These are phyloP conservation scores for Globia sparganii DNA, from an alignment of 2,888 invertebrate species.

Conservation along the genomic window DNA sequence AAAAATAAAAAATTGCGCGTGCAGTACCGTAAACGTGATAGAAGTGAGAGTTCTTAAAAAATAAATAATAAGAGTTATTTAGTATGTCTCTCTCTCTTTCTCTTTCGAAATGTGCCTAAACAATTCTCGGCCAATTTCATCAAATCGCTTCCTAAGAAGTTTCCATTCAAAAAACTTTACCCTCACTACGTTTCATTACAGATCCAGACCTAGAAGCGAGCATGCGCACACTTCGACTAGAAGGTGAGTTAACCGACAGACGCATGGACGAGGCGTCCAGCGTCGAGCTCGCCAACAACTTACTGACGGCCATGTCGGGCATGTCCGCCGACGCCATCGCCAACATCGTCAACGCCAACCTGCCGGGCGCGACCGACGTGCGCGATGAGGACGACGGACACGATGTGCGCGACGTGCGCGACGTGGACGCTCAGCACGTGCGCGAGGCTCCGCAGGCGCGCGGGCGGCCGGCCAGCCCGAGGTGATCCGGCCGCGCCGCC, in stretches of 20 bases:
- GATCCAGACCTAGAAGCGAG: constrained; percentile 54
- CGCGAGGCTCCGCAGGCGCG: not conserved
- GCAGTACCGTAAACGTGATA: not conserved
- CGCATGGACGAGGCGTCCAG: constrained; percentile 64
- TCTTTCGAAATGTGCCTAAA: not conserved
- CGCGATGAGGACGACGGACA: constrained; percentile 1
- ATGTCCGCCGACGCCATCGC: constrained; percentile 80
- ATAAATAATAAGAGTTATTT: not conserved
- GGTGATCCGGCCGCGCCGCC: constrained; percentile 26
- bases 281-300: constrained; percentile 79
- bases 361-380: constrained; percentile 48
- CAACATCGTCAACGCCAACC: constrained; percentile 75
- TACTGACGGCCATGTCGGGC: constrained; percentile 83
- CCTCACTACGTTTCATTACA: constrained; percentile 16
- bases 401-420: not conserved
- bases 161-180: not conserved
- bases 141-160: not conserved
- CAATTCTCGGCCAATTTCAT: not conserved
- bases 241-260: constrained; percentile 41
- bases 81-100: too few species aligned
- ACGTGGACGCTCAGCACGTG: too few species aligned
- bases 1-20: not conserved
- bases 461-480: constrained; percentile 12
- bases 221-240: constrained; percentile 48
- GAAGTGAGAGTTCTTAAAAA: not conserved